Evolutionary conservation across 2,888 invertebrate species (phyloP), one percentile per base, ranked within the genome.

Genomic region (Julus scandinavius): DNA sequence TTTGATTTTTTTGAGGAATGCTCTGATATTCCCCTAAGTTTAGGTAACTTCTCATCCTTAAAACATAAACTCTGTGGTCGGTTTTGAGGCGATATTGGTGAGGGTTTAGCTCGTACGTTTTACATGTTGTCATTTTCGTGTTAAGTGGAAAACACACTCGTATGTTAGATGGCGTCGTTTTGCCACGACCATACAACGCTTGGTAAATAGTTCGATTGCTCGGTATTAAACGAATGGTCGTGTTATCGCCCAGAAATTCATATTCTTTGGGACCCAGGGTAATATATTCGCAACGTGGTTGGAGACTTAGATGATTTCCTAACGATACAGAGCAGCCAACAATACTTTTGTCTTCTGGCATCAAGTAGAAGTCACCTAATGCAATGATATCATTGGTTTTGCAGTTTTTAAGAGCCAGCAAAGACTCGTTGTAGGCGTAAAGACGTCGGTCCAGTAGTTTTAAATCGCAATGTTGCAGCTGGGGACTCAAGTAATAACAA

Each of bases 401-500:
- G 29, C 84, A 41, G 80, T 86, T 72, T 17, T 45, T 9, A 4
- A 85, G 85, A 3, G 29, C 80, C 6, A 80, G 15, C 1, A 40
- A 38, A 9, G 29, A 29, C 4, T 80, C 38, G 15, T 29, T 15
- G 38, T 80, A 40, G 4, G 41, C 13, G n/a, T 49, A 85, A 20
- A 45, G 2, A 13, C 45, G 15, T 45, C 17, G 49, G 29, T 58
- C 20, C 17, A 88, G 29, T n/a, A 13, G 54, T 63, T 45, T 85
- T 9, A 86, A 40, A 3, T 41, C n/a, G 86, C 88, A 88, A n/a
- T 88, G 58, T 29, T 86, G 86, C 13, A 88, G n/a, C 29, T 88
- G 88, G 9, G 88, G 88, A 40, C 86, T 86, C 17, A 88, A 41
- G 29, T 45, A 29, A 86, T 58, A 40, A 20, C 88, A 88, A n/a